These are phyloP conservation scores for Dryoscopus gambensis DNA, from an alignment of 2,113 vertebrate species.

Conservation along the genomic window DNA sequence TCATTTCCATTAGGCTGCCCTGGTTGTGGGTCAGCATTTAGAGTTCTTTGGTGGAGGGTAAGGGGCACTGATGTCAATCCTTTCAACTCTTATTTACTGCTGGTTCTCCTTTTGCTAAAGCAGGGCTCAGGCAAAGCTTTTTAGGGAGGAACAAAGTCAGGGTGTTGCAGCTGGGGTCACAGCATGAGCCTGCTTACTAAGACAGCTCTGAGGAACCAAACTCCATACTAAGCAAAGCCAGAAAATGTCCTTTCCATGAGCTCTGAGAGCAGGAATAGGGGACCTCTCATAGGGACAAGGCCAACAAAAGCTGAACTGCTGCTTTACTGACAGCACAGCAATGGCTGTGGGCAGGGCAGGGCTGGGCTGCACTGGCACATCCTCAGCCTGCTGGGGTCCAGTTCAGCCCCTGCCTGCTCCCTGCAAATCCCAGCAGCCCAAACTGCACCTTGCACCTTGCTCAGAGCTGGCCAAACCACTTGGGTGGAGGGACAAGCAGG, in stretches of 20 bases:
- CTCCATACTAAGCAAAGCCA: neutral
- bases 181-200: neutral
- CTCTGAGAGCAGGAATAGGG: neutral
- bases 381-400: neutral
- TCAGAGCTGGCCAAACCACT: neutral
- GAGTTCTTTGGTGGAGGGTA: neutral
- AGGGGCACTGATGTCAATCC: neutral
- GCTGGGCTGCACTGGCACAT: neutral
- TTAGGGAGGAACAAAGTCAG: neutral
- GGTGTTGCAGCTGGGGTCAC: neutral
- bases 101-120: neutral
- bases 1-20: neutral
- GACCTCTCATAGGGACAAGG: neutral
- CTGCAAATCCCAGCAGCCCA: neutral
- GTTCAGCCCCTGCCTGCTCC: neutral
- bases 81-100: neutral
- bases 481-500: accelerated
- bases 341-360: accelerated
- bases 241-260: neutral
- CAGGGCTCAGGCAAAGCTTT: neutral
- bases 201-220: neutral
- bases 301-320: neutral
- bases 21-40: neutral
- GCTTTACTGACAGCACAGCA: accelerated
- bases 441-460: accelerated